Evolutionary conservation across 2,797 vertebrate species (phyloP), one percentile per base, ranked within the genome.

Genomic region (Eospalax fontanierii): DNA sequence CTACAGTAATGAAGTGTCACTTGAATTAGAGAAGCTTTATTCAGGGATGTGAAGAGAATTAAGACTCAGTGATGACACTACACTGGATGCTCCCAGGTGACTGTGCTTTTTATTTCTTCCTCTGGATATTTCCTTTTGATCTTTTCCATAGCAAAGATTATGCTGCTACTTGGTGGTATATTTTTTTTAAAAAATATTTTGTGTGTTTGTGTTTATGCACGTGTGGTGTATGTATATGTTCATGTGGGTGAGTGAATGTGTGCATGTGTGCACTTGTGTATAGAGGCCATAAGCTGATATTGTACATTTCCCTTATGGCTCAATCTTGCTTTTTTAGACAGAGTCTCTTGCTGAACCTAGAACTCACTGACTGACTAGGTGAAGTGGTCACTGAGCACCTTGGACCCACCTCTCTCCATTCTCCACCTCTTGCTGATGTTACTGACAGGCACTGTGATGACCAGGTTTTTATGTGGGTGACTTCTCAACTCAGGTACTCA

Each of bases 21-120:
- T 90, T 96, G 82, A 59, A 84, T 81, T 80, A 76, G 74, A 54
- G 61, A 90, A 91, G 4, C 10, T 82, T 79, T 83, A 54, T 65
- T 38, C 40, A 75, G 59, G 14, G 87, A 74, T 28, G 43, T 74
- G 30, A 75, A 83, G 11, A 59, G 30, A 92, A 10, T 82, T 87
- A 38, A 70, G 65, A 63, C 59, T 81, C 24, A 28, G 9, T 7
- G 28, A n/a, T 78, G 57, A n/a, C 43, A 21, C 40, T 66, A n/a
- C 38, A 21, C 40, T 66, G 8, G 15, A 24, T 73, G 19, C 24
- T 66, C 6, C 43, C 46, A 87, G 57, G n/a, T 71, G 57, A 90
- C 40, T 40, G 10, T 66, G 28, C 28, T 85, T 92, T 91, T 93
- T 50, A 38, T 71, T 94, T 88, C 14, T 21, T 78, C 5, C 30